Percentiles rank a stretch among this genome's conserved stretches.
Evolutionary conservation across 2,888 invertebrate genomes (phyloP).

Genomic region (Doris montereyensis): DNA sequence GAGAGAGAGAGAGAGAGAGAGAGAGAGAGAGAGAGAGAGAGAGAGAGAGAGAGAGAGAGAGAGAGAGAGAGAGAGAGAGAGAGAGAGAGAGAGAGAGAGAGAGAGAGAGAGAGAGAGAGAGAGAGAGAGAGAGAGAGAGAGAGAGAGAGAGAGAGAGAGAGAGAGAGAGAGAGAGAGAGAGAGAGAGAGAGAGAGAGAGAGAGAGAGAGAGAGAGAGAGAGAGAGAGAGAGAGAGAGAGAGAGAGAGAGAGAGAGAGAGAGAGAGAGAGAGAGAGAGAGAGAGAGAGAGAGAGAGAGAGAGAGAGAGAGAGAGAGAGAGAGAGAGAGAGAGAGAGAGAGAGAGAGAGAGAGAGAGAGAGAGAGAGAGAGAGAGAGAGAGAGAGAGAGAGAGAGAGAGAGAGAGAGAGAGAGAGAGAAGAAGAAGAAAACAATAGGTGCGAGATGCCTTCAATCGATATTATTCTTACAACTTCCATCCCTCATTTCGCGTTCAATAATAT

Average conservation of each 20-base stretch:
- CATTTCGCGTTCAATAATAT: no score
- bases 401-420: constrained; percentile 29
- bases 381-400: constrained; percentile 26
- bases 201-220: not conserved
- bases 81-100: constrained; percentile 22
- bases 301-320: not conserved
- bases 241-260: constrained; percentile 11
- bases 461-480: not conserved
- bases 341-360: constrained; percentile 1
- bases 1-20: not conserved
- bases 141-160: not conserved
- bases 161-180: not conserved
- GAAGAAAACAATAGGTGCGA: not conserved
- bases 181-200: constrained; percentile 2
- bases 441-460: not conserved
- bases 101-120: not conserved
- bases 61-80: constrained; percentile 26
- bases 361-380: not conserved
- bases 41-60: not conserved
- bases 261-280: constrained; percentile 2
- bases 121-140: not conserved
- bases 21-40: not conserved
- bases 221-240: constrained; percentile 4
- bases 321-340: not conserved
- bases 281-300: not conserved